Conservation (phyloP, 1,140 invertebrate species). For the Drosophila tani region DNA sequence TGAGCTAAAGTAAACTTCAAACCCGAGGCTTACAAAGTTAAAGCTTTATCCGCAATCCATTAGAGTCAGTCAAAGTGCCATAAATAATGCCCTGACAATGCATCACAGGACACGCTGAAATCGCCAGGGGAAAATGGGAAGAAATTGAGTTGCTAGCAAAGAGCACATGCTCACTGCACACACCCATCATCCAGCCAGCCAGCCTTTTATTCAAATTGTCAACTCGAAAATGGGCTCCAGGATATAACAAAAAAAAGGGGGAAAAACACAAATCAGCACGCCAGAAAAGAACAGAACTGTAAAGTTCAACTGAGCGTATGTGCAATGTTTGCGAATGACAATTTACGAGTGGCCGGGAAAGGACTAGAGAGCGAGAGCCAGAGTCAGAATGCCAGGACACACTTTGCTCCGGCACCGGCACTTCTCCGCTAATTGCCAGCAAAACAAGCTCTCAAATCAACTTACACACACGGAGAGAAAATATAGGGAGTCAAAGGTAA, state of each 20-base stretch:
- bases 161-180: conserved; percentile 65
- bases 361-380: conserved; percentile 3
- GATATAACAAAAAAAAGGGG: neutral
- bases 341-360: conserved; percentile 60
- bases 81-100: conserved; percentile 44
- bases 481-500: too few species aligned
- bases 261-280: conserved; percentile 36
- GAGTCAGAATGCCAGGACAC: conserved; percentile 11
- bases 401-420: conserved; percentile 3
- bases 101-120: conserved; percentile 9
- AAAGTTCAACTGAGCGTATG: conserved; percentile 79
- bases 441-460: conserved; percentile 40
- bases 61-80: conserved; percentile 48
- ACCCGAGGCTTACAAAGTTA: neutral
- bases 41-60: conserved; percentile 43
- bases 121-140: conserved; percentile 22
- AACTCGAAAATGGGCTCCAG: conserved; percentile 54
- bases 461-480: conserved; percentile 7
- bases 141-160: conserved; percentile 22
- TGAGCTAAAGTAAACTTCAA: neutral
- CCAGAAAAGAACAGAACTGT: conserved; percentile 55
- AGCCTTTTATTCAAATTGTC: conserved; percentile 76
- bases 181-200: conserved; percentile 8
- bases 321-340: conserved; percentile 80
- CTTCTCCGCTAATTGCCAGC: conserved; percentile 65